phyloP scores from a whole-genome alignment of 1,140 invertebrate species.

The Monomorium pharaonis region DNA sequence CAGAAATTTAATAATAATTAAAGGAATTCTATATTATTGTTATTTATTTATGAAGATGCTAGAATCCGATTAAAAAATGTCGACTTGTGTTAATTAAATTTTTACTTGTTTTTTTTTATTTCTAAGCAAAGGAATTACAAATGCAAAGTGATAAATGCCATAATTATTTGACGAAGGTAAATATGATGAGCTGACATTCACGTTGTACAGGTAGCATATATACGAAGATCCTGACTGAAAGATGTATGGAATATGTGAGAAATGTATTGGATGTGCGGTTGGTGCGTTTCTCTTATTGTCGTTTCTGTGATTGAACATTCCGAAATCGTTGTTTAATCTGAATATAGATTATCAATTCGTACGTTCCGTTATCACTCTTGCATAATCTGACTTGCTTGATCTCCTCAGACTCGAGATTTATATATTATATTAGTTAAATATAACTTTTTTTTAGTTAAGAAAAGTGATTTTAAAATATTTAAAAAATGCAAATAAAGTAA shows the following conservation, averaged over 20 bases:
- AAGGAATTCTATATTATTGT: background rate
- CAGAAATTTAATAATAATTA: background rate
- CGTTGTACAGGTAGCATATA: background rate
- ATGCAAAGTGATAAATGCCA: constrained; percentile 2
- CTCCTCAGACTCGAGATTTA: background rate
- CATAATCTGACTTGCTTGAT: background rate
- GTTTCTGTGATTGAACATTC: constrained; percentile 61
- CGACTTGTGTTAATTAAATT: background rate
- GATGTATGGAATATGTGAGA: background rate
- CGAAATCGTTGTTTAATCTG: constrained; percentile 1
- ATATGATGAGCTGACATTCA: background rate
- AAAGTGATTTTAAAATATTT: background rate
- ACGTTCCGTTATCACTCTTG: constrained; percentile 28
- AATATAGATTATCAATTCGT: constrained; percentile 33
- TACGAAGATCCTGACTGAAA: background rate
- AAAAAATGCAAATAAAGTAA: background rate
- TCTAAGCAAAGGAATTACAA: background rate
- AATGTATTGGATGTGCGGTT: background rate
- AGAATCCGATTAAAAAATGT: background rate
- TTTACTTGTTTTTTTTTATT: background rate
- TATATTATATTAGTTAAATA: background rate
- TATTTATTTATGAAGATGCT: background rate
- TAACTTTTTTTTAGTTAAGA: background rate
- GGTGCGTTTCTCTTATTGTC: constrained; percentile 34
- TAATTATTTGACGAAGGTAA: background rate